Percentiles rank a stretch among this genome's conserved stretches.
Evolutionary conservation across 1,140 invertebrate genomes (phyloP).

Genomic region (Leptinotarsa lineolata): DNA sequence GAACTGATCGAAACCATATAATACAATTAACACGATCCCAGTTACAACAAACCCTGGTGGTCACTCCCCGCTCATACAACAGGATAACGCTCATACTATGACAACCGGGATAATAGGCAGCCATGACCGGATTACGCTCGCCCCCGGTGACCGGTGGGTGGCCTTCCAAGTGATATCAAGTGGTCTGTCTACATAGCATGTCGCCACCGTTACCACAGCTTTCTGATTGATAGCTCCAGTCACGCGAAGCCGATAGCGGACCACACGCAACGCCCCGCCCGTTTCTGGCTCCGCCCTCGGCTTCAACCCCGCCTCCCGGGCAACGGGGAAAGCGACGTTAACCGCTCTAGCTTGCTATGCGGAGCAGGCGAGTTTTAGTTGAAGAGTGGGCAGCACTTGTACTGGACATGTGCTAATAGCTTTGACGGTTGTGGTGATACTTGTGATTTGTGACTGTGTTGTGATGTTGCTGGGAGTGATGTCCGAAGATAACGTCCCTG

Average conservation of each 20-base stretch:
- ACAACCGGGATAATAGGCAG: conserved; percentile 42
- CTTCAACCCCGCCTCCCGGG: conserved; percentile 11
- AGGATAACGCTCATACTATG: conserved; percentile 22
- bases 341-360: conserved; percentile 10
- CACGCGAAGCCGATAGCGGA: conserved; percentile 53
- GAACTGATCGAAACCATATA: conserved; percentile 10
- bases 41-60: background rate
- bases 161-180: conserved; percentile 53
- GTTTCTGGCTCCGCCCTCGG: conserved; percentile 25
- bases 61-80: conserved; percentile 16
- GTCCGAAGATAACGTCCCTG: conserved; percentile 51
- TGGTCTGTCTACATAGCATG: conserved; percentile 55
- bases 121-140: conserved; percentile 43
- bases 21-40: conserved; percentile 8
- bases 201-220: conserved; percentile 55
- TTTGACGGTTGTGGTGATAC: conserved; percentile 31
- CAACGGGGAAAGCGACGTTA: conserved; percentile 2
- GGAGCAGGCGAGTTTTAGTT: conserved; percentile 38
- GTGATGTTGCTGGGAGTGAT: conserved; percentile 54
- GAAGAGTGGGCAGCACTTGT: conserved; percentile 40
- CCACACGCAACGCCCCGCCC: conserved; percentile 46
- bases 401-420: conserved; percentile 37
- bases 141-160: conserved; percentile 50
- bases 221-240: conserved; percentile 55
- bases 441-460: conserved; percentile 38